Evolutionary conservation across 2,888 invertebrate species (phyloP).

Genomic region (Drosophila koepferae): DNA sequence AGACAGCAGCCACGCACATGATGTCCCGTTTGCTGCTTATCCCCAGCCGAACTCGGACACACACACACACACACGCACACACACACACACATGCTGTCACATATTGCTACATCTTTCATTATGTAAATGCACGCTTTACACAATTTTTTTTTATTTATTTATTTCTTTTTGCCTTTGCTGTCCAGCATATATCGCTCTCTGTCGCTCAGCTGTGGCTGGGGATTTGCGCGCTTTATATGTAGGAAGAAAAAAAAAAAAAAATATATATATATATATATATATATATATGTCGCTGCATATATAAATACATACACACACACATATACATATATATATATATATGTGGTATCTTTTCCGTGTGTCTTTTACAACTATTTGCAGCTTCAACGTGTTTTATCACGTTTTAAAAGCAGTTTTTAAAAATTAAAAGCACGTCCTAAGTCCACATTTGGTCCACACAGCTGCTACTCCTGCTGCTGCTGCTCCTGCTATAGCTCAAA

Average conservation of each 20-base stretch:
- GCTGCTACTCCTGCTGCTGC: slow-evolving; percentile 27
- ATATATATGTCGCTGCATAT: slow-evolving; percentile 24
- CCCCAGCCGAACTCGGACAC: slow-evolving; percentile 43
- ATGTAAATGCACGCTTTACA: slow-evolving; percentile 84
- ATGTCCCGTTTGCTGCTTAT: slow-evolving; percentile 68
- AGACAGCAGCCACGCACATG: slow-evolving; percentile 69
- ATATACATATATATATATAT: slow-evolving; percentile 18
- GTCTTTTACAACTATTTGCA: slow-evolving; percentile 57
- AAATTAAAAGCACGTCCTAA: slow-evolving; percentile 84
- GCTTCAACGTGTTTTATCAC: slow-evolving; percentile 82
- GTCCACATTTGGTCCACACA: slow-evolving; percentile 77
- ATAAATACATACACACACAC: slow-evolving; percentile 2
- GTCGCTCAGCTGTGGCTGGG: slow-evolving; percentile 48
- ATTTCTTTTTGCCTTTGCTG: slow-evolving; percentile 36
- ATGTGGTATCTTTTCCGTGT: slow-evolving; percentile 22
- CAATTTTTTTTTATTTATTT: slow-evolving; percentile 40
- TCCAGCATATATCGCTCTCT: slow-evolving; percentile 36
- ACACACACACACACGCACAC: slow-evolving; percentile 32
- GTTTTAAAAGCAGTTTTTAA: slow-evolving; percentile 81
- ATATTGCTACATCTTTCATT: slow-evolving; percentile 83
- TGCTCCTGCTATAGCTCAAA: slow-evolving; percentile 10
- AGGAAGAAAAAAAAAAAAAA: slow-evolving; percentile 29
- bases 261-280: not conserved
- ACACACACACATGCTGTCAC: slow-evolving; percentile 28
- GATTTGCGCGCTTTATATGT: slow-evolving; percentile 48